Evolutionary conservation across 2,888 invertebrate species (phyloP).

Genomic region (Lymantria monacha): DNA sequence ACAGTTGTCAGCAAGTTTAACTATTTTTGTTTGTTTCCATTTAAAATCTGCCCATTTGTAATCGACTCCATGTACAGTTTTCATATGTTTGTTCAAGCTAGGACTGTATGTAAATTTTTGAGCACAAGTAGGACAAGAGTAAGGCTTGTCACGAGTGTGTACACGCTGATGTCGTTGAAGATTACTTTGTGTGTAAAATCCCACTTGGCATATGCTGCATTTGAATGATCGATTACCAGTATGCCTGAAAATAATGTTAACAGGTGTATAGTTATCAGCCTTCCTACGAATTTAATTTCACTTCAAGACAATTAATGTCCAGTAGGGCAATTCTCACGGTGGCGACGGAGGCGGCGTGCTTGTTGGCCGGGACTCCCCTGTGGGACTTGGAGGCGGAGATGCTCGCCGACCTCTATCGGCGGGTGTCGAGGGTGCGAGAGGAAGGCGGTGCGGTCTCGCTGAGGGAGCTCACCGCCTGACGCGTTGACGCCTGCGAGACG

Average conservation of each 20-base stretch:
- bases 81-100: constrained; percentile 75
- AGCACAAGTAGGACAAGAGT: constrained; percentile 61
- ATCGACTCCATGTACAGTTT: constrained; percentile 60
- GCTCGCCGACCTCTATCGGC: too few relatives aligned
- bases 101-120: constrained; percentile 69
- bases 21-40: constrained; percentile 32
- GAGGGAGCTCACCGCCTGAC: too few relatives aligned
- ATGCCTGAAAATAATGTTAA: constrained; percentile 54
- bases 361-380: too few relatives aligned
- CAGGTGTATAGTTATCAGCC: too few relatives aligned
- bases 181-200: constrained; percentile 64
- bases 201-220: constrained; percentile 58
- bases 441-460: too few relatives aligned
- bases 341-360: too few relatives aligned
- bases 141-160: constrained; percentile 70
- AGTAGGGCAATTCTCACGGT: too few relatives aligned
- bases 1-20: constrained; percentile 16
- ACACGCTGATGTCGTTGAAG: constrained; percentile 62
- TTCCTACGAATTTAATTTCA: too few relatives aligned
- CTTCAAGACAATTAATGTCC: too few relatives aligned
- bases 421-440: too few relatives aligned
- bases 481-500: too few relatives aligned
- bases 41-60: constrained; percentile 65
- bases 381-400: too few relatives aligned
- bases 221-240: constrained; percentile 64